A percentile compares a stretch with the other conserved stretches of the same genome.
Conservation (phyloP, 2,888 invertebrate species). For the Escarpia spicata region DNA sequence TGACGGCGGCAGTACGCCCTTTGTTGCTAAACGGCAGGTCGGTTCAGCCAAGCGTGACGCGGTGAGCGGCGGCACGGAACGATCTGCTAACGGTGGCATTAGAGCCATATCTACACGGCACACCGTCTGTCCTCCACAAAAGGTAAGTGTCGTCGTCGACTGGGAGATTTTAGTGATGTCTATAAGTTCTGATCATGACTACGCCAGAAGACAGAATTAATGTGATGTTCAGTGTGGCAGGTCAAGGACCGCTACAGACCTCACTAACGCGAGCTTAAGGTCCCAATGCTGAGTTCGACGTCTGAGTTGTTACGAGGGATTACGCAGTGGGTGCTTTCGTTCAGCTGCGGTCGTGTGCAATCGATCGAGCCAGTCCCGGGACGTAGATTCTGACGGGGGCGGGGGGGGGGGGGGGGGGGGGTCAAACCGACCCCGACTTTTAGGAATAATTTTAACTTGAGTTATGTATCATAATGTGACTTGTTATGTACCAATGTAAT, state of each 20-base stretch:
- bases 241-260: not conserved
- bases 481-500: too few relatives aligned
- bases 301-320: not conserved
- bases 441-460: not conserved
- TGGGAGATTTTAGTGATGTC: not conserved
- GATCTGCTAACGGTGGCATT: not conserved
- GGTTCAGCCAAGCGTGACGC: not conserved
- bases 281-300: not conserved
- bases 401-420: not conserved
- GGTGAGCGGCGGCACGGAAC: conserved; percentile 1
- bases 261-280: not conserved
- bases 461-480: not conserved
- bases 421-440: not conserved
- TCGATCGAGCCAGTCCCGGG: not conserved
- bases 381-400: not conserved
- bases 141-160: not conserved
- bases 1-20: not conserved
- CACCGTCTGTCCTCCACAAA: not conserved
- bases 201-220: not conserved
- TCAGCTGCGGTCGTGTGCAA: not conserved
- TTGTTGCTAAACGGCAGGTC: not conserved
- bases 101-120: conserved; percentile 1
- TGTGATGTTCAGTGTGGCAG: not conserved
- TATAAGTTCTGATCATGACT: not conserved
- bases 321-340: not conserved